Base-by-base conservation (phyloP, 2,113 vertebrate genomes). In the Colinus virginianus region DNA sequence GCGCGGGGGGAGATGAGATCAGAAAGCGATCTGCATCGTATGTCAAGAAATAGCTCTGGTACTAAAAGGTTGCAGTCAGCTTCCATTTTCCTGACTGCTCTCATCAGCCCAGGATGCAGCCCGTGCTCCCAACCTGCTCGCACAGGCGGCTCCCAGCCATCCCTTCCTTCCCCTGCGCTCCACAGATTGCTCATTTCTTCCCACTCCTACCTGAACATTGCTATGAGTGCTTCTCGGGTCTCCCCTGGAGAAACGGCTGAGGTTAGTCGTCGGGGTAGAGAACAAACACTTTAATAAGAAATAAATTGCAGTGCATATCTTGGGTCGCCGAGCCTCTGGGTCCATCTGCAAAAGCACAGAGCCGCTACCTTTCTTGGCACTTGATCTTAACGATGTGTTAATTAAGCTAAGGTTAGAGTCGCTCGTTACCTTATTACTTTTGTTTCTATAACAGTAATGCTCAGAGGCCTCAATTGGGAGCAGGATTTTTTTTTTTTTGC, bases 11-110 rank as follows among this genome's bases (percentile, higher is more conserved):
- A 96, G 95, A 94, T 95, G 95, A 96, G 93, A 96, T 94, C 90
- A 96, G 96, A 94, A 95, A 88, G 91, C 2, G 82, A 96, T 94
- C 85, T 95, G 91, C 90, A 74, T 94, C 15, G 9, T 67, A 95
- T 14, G 5, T 92, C 95, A 96, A 92, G 82, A 94, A 95, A 96
- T 91, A 95, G 84, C 84, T 95, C 87, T 92, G 91, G 93, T 93
- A 96, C 84, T 95, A 94, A 96, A 96, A 96, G 91, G 90, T 90
- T 96, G 89, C 94, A 94, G 94, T 94, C 94, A 90, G 92, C 84
- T 96, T 82, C 91, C 84, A 93, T 96, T 94, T 96, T 92, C 64
- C 87, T 94, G 93, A 92, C 91, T 94, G 79, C 94, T 95, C 90
- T 96, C 93, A 90, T 88, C 84, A 93, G 87, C 62, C 1, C 36